Evolutionary conservation across 2,888 invertebrate genomes (phyloP), one percentile per base, ranked within the genome.

Genomic region (Melolontha melolontha): DNA sequence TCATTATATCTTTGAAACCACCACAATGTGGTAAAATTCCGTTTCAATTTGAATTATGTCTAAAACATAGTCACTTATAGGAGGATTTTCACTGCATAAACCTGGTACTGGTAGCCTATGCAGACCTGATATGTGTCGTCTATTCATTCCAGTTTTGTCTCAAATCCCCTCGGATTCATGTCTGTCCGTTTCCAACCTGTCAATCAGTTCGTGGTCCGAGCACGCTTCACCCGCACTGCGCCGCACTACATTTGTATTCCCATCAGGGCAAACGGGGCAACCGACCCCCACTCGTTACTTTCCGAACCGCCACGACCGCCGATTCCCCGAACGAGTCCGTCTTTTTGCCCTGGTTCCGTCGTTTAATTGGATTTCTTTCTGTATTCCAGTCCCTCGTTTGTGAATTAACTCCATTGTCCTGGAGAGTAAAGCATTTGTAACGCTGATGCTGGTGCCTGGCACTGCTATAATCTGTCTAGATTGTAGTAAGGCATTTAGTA

Each of bases 351-450:
- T 41, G 42, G 40, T 75, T 76, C 75, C 76, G 78, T 76, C 79
- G 78, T 81, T 81, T 82, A 82, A 82, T 82, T 81, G 81, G 81
- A 82, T 82, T 82, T 82, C 81, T 81, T 82, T 81, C 81, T 79
- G 77, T 79, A 78, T 69, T 49, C 66, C 76, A 77, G 74, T 76
- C 78, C 73, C 74, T 76, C 76, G 78, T 78, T 81, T 80, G 78
- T 76, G 80, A 81, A 81, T 82, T 81, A 82, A 80, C 80, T 81
- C 77, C 74, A 80, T 82, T 82, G 80, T 81, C 40, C 12, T 44
- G 17, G 34, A 16, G 27, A 16, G 39, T 16, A 34, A 49, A 62
- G 49, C 62, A 47, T 62, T 62, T 50, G 62, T 41, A 40, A 40
- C 59, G 54, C 40, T 54, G 40, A 54, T 54, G 10, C 34, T 51